These are phyloP conservation scores for Erannis defoliaria DNA, from an alignment of 2,888 invertebrate genomes.

Conservation along the genomic window DNA sequence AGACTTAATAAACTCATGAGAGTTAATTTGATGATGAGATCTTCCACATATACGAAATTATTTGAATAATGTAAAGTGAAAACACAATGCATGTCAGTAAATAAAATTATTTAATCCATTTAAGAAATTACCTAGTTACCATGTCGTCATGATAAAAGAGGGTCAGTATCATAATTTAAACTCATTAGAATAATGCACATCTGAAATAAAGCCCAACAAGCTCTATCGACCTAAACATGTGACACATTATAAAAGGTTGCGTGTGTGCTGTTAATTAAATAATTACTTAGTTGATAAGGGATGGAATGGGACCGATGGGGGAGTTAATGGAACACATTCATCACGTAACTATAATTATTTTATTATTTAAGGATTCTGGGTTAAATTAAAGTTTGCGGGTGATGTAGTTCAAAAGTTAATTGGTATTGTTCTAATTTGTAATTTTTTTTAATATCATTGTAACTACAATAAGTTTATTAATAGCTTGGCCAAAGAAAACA, in stretches of 20 bases:
- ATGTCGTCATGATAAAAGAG: not conserved
- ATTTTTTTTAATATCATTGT: no score
- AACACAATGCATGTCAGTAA: not conserved
- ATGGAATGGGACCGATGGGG: constrained; percentile 27
- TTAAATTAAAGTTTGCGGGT: not conserved
- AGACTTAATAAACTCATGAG: not conserved
- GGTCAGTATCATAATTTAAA: constrained; percentile 6
- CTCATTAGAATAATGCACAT: constrained; percentile 20
- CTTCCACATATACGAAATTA: constrained; percentile 3
- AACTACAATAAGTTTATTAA: no score
- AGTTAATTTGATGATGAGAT: constrained; percentile 1
- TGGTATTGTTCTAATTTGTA: no score
- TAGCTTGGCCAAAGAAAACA: no score
- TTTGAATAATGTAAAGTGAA: constrained; percentile 2
- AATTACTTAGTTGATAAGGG: constrained; percentile 33
- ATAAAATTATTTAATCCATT: constrained; percentile 7
- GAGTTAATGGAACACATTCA: constrained; percentile 25
- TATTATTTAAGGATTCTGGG: not conserved
- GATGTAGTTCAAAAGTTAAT: no score
- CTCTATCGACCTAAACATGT: constrained; percentile 40
- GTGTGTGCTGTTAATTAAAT: constrained; percentile 36
- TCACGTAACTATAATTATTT: constrained; percentile 19
- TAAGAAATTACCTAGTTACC: constrained; percentile 10
- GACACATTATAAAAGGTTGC: constrained; percentile 31
- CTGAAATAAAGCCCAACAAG: constrained; percentile 28